Base-by-base conservation (phyloP, 2,888 invertebrate genomes). In the Physocephala rufipes region DNA sequence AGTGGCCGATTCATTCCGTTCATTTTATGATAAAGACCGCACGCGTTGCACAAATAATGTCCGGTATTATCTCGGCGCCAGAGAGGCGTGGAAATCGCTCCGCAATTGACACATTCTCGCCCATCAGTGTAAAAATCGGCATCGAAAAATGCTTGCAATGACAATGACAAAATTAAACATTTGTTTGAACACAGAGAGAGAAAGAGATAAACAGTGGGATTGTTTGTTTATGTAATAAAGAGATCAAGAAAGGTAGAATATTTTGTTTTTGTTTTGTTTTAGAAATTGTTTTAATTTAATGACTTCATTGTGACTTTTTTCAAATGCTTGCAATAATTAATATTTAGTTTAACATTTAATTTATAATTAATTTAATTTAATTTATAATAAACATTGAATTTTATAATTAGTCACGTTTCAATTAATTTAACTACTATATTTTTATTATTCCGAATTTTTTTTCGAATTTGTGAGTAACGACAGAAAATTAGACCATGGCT, bases 41-140 rank as follows among this genome's bases (percentile, higher is more conserved):
- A 99, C 78, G 99, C 99, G 90, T 99, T 99, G 91, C 99, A 99
- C 82, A 99, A 92, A 89, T 98, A 99, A 89, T 99, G 97, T 77
- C 99, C 99, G 82, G 96, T 97, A 87, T 96, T 96, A 90, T 99
- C 99, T 86, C 99, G 91, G 79, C 99, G 91, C 99, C 99, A 99
- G 80, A 99, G 90, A 76, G 99, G 98, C 79, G 99, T 99, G 81
- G 95, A 95, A 86, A 95, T 95, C 78, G 97, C 96, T 81, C 97
- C 97, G 88, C 98, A 98, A 90, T 98, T 98, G 75, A 97, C 97
- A 89, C 98, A 98, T 88, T 98, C 97, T 80, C 99, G 91, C 64
- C 97, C 97, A 87, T 99, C 99, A 83, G 89, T 86, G 83, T 85
- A 86, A 82, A 85, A 83, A 84, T 86, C 86, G 82, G 86, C 87